Conservation (phyloP, 2,888 invertebrate species). For the Troides oblongomaculatus region DNA sequence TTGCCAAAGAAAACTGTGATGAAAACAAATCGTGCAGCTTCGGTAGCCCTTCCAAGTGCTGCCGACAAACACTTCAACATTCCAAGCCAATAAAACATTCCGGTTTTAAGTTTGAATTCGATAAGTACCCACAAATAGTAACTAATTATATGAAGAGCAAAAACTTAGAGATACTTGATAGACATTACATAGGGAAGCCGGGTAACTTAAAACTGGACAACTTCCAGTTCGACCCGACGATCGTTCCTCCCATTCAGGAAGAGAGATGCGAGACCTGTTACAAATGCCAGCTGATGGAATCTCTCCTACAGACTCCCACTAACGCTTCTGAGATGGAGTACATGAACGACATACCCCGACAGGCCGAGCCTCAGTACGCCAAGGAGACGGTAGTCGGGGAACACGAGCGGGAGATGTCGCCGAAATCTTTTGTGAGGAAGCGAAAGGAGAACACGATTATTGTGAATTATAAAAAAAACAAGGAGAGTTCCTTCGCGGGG, state of each 20-base stretch:
- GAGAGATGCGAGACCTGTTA: conserved; percentile 78
- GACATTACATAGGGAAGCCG: conserved; percentile 80
- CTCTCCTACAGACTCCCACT: conserved; percentile 86
- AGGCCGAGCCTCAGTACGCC: conserved; percentile 66
- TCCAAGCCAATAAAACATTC: conserved; percentile 83
- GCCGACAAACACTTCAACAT: conserved; percentile 77
- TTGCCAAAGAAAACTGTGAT: conserved; percentile 48
- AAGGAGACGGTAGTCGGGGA: conserved; percentile 54
- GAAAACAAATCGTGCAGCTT: conserved; percentile 40
- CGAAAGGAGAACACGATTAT: conserved; percentile 70
- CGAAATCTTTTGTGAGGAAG: conserved; percentile 67
- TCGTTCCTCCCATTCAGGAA: conserved; percentile 69
- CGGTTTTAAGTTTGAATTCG: conserved; percentile 86
- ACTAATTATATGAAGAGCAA: conserved; percentile 88
- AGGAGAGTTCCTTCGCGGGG: conserved; percentile 28
- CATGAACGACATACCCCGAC: conserved; percentile 69
- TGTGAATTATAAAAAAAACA: conserved; percentile 49
- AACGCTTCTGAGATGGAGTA: conserved; percentile 87
- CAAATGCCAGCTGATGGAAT: conserved; percentile 76
- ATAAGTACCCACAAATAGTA: conserved; percentile 86
- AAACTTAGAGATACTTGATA: conserved; percentile 82
- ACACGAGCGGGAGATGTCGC: conserved; percentile 47
- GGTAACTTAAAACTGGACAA: conserved; percentile 77
- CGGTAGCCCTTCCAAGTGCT: conserved; percentile 68
- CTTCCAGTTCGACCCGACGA: conserved; percentile 73